Evolutionary conservation across 2,113 vertebrate species (phyloP), one percentile per base, ranked within the genome.

Genomic region (Odontesthes bonariensis): DNA sequence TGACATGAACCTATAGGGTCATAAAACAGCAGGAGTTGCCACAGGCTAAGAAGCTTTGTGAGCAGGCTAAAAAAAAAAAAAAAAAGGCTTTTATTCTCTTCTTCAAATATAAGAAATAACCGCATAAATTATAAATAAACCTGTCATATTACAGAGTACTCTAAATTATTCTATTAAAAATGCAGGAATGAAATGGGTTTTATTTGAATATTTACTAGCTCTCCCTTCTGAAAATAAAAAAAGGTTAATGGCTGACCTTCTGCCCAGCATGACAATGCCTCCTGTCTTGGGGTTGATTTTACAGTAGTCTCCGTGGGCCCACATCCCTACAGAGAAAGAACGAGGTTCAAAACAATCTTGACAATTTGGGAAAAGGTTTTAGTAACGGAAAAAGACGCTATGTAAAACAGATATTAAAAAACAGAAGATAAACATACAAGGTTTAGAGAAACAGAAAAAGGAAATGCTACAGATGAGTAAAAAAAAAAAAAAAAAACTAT

Each of bases 241-340:
- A 14, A 2, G 3, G 6, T 67, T 64, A 58, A 46, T 17, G 2
- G 9, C 89, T 78, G 27, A 98, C 98, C 98, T 99, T 85, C 98
- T 95, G 47, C 98, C 98, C 71, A 97, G 94, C 98, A 99, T 98
- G 77, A 97, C 77, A 2, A 99, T 92, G 35, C 98, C 98, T 60
- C 97, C 96, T 0, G 97, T 99, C 81, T 96, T 94, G 23, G 97
- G 96, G 87, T 98, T 99, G 83, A 99, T 98, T 82, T 96, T 97
- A 88, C 97, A 99, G 91, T 98, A 99, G 90, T 99, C 98, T 0
- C 98, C 96, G 0, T 99, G 98, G 0, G 95, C 95, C 98, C 98
- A 99, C 42, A 98, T 88, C 35, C 96, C 97, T 99, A 58, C 1
- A 69, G 19, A 63, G 3, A 42, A 44, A 33, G 3, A 69, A 61